phyloP scores from a whole-genome alignment of 2,797 vertebrate species.

The Pipistrellus pygmaeus region DNA sequence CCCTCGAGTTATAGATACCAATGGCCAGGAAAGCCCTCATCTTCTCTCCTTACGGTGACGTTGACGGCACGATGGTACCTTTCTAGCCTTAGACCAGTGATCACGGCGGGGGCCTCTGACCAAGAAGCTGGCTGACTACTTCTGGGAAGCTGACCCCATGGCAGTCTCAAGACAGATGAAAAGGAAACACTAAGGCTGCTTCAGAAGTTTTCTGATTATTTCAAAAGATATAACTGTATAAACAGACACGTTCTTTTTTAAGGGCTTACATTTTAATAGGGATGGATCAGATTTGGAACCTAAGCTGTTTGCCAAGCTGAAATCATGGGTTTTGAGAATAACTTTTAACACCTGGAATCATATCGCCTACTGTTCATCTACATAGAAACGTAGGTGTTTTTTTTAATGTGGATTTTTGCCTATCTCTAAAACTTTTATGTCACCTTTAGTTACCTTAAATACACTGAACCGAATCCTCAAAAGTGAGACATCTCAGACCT shows the following conservation, averaged over 20 bases:
- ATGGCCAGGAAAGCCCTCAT: slow-evolving; percentile 90
- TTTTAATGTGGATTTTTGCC: slow-evolving; percentile 89
- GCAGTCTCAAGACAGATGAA: slow-evolving; percentile 90
- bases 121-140: slow-evolving; percentile 91
- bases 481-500: slow-evolving; percentile 86
- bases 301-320: slow-evolving; percentile 92
- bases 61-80: slow-evolving; percentile 92
- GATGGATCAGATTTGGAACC: slow-evolving; percentile 87
- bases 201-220: slow-evolving; percentile 91
- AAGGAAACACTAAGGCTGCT: slow-evolving; percentile 98
- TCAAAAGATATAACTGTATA: slow-evolving; percentile 87
- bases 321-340: slow-evolving; percentile 90
- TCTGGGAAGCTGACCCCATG: slow-evolving; percentile 89
- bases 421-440: slow-evolving; percentile 88
- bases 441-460: slow-evolving; percentile 89
- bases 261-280: slow-evolving; percentile 93
- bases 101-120: slow-evolving; percentile 93
- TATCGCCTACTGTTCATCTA: slow-evolving; percentile 93
- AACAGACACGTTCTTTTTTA: slow-evolving; percentile 85
- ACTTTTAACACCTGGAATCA: slow-evolving; percentile 92
- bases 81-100: slow-evolving; percentile 94
- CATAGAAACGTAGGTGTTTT: slow-evolving; percentile 89
- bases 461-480: slow-evolving; percentile 88
- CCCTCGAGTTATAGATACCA: slow-evolving; percentile 92
- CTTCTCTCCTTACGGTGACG: slow-evolving; percentile 85